Percentiles rank a stretch among this genome's conserved stretches.
Conservation (phyloP, 2,888 invertebrate species). For the Pogonocherus hispidulus region DNA sequence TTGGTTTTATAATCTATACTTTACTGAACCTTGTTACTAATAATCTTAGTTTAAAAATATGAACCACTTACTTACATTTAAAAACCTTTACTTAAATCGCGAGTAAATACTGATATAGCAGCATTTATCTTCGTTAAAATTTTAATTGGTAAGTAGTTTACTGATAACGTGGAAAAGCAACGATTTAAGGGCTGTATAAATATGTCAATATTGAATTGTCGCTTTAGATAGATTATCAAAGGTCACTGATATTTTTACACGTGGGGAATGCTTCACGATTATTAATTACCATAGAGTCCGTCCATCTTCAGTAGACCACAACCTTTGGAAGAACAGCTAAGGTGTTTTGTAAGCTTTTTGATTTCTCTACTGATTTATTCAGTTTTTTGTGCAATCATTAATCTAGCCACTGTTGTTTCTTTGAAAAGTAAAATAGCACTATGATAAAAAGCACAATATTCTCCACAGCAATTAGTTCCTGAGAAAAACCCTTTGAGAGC, state of each 20-base stretch:
- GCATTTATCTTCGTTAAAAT: conserved; percentile 8
- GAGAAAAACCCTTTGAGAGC: no score
- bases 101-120: background rate
- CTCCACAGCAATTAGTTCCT: no score
- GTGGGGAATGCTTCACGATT: no score
- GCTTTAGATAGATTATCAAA: no score
- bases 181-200: background rate
- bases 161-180: background rate
- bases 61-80: conserved; percentile 22
- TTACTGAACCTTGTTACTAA: conserved; percentile 27
- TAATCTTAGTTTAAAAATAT: conserved; percentile 40
- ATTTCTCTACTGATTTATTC: no score
- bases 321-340: no score
- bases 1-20: conserved; percentile 40
- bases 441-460: no score
- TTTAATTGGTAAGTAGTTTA: background rate
- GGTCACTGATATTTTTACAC: background rate
- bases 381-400: no score
- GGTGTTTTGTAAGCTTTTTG: no score
- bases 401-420: no score
- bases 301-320: no score
- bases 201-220: background rate
- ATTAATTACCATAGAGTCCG: background rate
- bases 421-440: no score
- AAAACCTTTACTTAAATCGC: background rate